Percentiles rank a stretch among this genome's conserved stretches.
These are phyloP conservation scores for Masticophis lateralis DNA, from an alignment of 2,797 vertebrate species.

Conservation along the genomic window DNA sequence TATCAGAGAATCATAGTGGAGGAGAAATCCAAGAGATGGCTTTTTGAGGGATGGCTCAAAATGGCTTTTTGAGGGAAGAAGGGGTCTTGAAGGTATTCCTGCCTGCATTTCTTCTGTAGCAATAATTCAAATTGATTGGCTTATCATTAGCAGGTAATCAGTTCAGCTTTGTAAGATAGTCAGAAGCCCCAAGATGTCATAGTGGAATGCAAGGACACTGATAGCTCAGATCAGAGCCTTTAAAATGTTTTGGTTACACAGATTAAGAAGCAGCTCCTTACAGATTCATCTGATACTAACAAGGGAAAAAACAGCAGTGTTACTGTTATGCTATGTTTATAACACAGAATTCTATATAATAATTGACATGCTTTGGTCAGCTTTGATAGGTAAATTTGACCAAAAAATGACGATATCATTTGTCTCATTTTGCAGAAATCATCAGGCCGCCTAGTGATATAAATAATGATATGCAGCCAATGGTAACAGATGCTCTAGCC, in stretches of 20 bases:
- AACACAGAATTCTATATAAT: neutral
- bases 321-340: neutral
- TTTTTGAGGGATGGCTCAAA: neutral
- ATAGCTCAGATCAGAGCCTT: neutral
- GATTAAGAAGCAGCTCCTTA: neutral
- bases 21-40: neutral
- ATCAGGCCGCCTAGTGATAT: conserved; percentile 41
- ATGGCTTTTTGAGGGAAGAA: neutral
- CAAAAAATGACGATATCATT: neutral
- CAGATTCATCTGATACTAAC: neutral
- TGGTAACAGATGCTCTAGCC: conserved; percentile 58
- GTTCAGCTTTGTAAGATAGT: neutral
- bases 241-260: neutral
- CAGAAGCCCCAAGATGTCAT: neutral
- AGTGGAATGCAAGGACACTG: neutral
- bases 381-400: neutral
- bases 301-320: neutral
- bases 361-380: neutral
- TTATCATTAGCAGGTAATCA: neutral
- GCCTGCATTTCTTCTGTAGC: neutral
- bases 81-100: neutral
- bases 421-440: conserved; percentile 48
- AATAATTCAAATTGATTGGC: neutral
- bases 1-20: neutral
- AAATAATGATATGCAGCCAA: conserved; percentile 55